Conservation (phyloP, 2,113 vertebrate genomes). For the Hydrochoerus hydrochaeris region DNA sequence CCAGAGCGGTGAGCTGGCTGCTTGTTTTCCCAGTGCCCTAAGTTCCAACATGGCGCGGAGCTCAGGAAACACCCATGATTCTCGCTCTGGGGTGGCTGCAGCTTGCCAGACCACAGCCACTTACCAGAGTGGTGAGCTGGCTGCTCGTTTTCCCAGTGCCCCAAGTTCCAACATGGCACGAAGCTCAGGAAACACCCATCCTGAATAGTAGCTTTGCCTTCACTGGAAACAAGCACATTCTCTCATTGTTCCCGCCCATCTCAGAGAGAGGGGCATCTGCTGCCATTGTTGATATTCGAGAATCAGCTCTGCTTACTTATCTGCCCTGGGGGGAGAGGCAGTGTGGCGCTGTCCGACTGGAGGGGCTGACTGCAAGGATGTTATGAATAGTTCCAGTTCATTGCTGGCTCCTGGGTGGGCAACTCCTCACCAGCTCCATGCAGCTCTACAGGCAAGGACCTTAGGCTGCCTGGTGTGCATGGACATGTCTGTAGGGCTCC, state of each 20-base stretch:
- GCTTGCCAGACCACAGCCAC: too few species aligned
- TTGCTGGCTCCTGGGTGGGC: constrained; percentile 68
- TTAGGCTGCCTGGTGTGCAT: neutral
- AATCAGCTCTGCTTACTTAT: constrained; percentile 86
- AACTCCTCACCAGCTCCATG: constrained; percentile 32
- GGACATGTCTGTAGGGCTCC: neutral
- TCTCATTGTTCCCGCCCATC: constrained; percentile 66
- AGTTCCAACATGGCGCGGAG: too few species aligned
- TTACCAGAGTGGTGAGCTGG: too few species aligned
- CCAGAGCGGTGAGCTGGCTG: too few species aligned
- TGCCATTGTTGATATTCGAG: constrained; percentile 84
- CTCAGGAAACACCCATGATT: too few species aligned
- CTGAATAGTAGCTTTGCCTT: constrained; percentile 41
- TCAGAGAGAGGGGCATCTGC: constrained; percentile 79
- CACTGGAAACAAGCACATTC: constrained; percentile 25
- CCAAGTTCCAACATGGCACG: too few species aligned
- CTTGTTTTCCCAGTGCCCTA: too few species aligned
- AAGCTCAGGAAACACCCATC: too few species aligned
- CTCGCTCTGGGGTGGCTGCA: too few species aligned
- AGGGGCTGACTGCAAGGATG: constrained; percentile 75
- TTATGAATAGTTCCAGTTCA: constrained; percentile 81
- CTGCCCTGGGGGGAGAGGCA: constrained; percentile 76
- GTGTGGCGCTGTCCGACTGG: constrained; percentile 36
- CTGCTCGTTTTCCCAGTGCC: too few species aligned
- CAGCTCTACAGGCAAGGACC: constrained; percentile 63